phyloP scores from a whole-genome alignment of 2,888 invertebrate species.

The Drosophila neotestacea region DNA sequence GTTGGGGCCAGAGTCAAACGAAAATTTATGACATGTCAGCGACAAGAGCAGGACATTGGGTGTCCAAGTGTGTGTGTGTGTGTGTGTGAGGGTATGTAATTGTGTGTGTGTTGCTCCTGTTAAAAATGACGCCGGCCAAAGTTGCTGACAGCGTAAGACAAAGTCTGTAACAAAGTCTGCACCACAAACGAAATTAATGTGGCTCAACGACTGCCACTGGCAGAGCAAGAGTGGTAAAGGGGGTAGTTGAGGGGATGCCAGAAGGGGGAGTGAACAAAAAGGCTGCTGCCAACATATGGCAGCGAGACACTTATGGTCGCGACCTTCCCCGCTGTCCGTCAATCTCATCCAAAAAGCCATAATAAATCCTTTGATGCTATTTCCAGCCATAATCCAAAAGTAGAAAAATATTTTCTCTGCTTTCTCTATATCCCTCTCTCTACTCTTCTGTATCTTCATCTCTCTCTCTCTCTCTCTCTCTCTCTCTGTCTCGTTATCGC shows the following conservation, averaged over 20 bases:
- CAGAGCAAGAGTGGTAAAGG: neutral
- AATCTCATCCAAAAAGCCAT: slow-evolving; percentile 51
- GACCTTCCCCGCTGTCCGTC: slow-evolving; percentile 22
- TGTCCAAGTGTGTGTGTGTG: slow-evolving; percentile 7
- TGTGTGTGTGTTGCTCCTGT: slow-evolving; percentile 24
- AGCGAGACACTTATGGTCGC: slow-evolving; percentile 40
- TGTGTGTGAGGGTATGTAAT: neutral
- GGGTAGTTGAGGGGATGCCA: neutral
- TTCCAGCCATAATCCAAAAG: slow-evolving; percentile 74
- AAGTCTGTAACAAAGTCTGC: slow-evolving; percentile 32
- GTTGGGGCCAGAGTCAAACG: slow-evolving; percentile 55
- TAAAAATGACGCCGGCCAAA: slow-evolving; percentile 70
- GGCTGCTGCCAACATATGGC: slow-evolving; percentile 48
- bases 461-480: neutral
- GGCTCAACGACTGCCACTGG: slow-evolving; percentile 35
- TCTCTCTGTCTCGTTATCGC: slow-evolving; percentile 1
- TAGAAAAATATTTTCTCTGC: slow-evolving; percentile 63
- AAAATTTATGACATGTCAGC: slow-evolving; percentile 68
- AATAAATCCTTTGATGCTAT: slow-evolving; percentile 80
- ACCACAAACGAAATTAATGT: slow-evolving; percentile 54
- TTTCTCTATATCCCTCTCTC: neutral
- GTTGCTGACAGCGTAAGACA: slow-evolving; percentile 56
- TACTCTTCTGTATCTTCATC: neutral
- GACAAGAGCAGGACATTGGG: slow-evolving; percentile 35
- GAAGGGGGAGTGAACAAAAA: neutral